phyloP scores from a whole-genome alignment of 2,888 invertebrate species.

The Trypoxylon attenuatum region DNA sequence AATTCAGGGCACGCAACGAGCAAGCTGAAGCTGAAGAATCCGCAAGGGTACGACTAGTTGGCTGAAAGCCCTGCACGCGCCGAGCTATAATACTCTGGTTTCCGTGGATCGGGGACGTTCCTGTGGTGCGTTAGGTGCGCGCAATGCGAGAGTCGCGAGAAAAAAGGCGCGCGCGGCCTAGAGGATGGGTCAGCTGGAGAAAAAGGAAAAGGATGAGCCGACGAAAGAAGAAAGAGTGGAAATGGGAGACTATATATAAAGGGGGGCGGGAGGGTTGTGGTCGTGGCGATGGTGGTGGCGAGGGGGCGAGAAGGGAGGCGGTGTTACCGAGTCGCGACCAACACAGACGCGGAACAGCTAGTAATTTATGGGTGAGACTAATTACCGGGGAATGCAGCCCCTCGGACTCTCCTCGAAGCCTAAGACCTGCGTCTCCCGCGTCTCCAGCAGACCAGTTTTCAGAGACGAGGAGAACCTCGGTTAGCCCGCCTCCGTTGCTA shows the following conservation, averaged over 20 bases:
- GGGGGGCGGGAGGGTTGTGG: neutral
- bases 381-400: slow-evolving; percentile 72
- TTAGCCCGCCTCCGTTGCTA: slow-evolving; percentile 31
- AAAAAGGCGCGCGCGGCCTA: too few species aligned
- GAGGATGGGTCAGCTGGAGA: neutral
- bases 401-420: slow-evolving; percentile 62
- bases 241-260: slow-evolving; percentile 17
- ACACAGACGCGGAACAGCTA: slow-evolving; percentile 68
- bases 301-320: slow-evolving; percentile 26
- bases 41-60: too few species aligned
- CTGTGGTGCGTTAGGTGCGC: too few species aligned
- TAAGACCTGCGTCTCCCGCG: slow-evolving; percentile 40
- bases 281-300: slow-evolving; percentile 18
- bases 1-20: too few species aligned
- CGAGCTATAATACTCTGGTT: too few species aligned
- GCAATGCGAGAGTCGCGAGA: too few species aligned
- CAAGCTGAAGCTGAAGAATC: too few species aligned
- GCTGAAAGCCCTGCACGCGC: too few species aligned
- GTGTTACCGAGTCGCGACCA: slow-evolving; percentile 58
- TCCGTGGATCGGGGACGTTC: too few species aligned
- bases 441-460: slow-evolving; percentile 56
- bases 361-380: slow-evolving; percentile 73
- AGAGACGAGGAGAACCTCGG: slow-evolving; percentile 46
- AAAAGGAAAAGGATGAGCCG: neutral
- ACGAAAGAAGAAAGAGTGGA: slow-evolving; percentile 2